Base-by-base conservation (phyloP, 2,113 vertebrate species). In the Sinocyclocheilus anshuiensis region DNA sequence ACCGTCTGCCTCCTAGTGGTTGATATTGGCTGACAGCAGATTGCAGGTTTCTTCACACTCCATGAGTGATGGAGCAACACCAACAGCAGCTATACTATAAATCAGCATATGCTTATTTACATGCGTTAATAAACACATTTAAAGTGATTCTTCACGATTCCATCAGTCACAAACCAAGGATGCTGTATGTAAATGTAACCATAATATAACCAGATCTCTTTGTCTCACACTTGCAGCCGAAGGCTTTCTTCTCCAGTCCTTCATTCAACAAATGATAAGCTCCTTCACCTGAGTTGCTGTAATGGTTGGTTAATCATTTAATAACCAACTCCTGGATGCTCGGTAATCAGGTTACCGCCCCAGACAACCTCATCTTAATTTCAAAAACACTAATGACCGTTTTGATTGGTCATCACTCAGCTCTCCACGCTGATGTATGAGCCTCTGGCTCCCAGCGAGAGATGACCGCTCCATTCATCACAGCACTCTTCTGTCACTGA, bases 381-480 rank as follows among this genome's bases (percentile, higher is more conserved):
- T 93, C 90, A 93, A 90, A 91, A 92, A 95, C 96, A 96, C 95
- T 95, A 95, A 95, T 95, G 95, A 96, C 96, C 95, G 94, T 94
- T 93, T 91, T 90, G 95, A 97, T 95, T 94, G 94, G 96, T 96
- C 96, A 94, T 97, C 94, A 96, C 95, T 97, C 96, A 96, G 89
- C 92, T 91, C 94, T 95, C 92, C 94, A 93, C 93, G 92, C 92
- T 97, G 95, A 97, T 96, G 94, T 94, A 94, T 96, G 92, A 92
- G 95, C 29, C 29, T 33, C 29, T 33, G 29, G 92, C 93, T 93
- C 93, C 94, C 94, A 94, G 91, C 92, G 95, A 95, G 94, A 95
- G 92, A 76, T 93, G 94, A 96, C 95, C 94, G 93, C 94, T 94
- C 95, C 96, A 97, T 97, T 97, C 95, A 97, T 98, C 96, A 97